Conservation (phyloP, 1,140 invertebrate species). For the Lepidurus packardi region DNA sequence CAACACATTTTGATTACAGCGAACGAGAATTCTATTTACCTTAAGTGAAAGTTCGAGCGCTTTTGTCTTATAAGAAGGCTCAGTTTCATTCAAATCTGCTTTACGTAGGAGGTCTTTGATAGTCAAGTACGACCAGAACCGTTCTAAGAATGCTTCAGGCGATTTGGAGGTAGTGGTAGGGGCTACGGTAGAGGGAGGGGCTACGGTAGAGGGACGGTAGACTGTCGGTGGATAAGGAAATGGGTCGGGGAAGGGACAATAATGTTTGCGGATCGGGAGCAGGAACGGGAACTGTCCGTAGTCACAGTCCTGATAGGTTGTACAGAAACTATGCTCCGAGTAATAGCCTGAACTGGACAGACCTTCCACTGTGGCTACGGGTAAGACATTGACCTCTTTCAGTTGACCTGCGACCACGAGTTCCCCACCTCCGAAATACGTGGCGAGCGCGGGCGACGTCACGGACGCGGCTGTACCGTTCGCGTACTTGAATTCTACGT, state of each 20-base stretch:
- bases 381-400: conserved; percentile 30
- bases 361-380: not conserved
- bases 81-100: conserved; percentile 34
- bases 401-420: conserved; percentile 53
- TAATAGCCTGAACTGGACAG: not conserved
- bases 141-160: conserved; percentile 49
- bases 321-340: too few relatives aligned
- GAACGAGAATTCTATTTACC: conserved; percentile 37
- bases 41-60: conserved; percentile 50
- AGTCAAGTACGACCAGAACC: conserved; percentile 63
- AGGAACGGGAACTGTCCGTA: too few relatives aligned
- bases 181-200: conserved; percentile 34
- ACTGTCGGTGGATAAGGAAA: not conserved
- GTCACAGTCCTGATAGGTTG: too few relatives aligned
- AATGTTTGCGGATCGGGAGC: not conserved
- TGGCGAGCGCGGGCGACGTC: conserved; percentile 50
- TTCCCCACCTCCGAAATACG: conserved; percentile 55
- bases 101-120: conserved; percentile 59
- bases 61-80: conserved; percentile 40
- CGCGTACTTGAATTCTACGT: conserved; percentile 59
- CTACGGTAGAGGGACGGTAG: not conserved
- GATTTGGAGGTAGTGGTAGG: conserved; percentile 34
- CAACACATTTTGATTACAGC: not conserved
- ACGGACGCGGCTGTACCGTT: conserved; percentile 39
- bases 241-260: conserved; percentile 28